These are phyloP conservation scores for Amazona guildingii DNA, from an alignment of 2,113 vertebrate species.

Conservation along the genomic window DNA sequence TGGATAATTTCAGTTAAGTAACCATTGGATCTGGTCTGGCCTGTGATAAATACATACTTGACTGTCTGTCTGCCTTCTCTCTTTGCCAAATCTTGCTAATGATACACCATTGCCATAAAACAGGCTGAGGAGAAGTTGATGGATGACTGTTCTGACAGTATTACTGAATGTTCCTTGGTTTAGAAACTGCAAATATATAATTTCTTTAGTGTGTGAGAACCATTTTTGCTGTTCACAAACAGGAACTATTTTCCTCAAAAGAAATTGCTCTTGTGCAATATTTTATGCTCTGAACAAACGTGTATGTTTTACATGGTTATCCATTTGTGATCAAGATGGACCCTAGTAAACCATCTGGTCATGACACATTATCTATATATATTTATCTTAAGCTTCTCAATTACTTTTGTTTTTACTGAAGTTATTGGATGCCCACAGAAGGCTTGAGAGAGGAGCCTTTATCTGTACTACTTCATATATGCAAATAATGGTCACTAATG, in stretches of 20 bases:
- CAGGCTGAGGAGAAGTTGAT: slow-evolving; percentile 59
- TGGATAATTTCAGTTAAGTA: not conserved
- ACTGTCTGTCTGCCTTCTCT: slow-evolving; percentile 73
- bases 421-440: slow-evolving; percentile 54
- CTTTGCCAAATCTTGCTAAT: slow-evolving; percentile 82
- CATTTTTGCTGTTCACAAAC: slow-evolving; percentile 64
- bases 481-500: slow-evolving; percentile 64
- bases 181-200: slow-evolving; percentile 60
- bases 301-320: slow-evolving; percentile 65
- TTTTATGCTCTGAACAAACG: slow-evolving; percentile 81
- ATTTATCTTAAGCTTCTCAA: slow-evolving; percentile 32
- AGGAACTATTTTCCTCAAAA: slow-evolving; percentile 64
- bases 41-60: slow-evolving; percentile 11
- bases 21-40: slow-evolving; percentile 17
- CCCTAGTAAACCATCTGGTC: slow-evolving; percentile 55
- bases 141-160: slow-evolving; percentile 77
- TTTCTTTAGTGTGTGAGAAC: slow-evolving; percentile 56
- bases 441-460: slow-evolving; percentile 58
- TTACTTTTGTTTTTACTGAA: slow-evolving; percentile 57
- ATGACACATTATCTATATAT: not conserved
- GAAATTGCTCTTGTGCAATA: slow-evolving; percentile 84
- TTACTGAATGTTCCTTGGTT: slow-evolving; percentile 75
- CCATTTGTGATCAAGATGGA: slow-evolving; percentile 60
- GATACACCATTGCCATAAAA: slow-evolving; percentile 67
- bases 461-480: slow-evolving; percentile 66